Evolutionary conservation across 2,113 vertebrate genomes (phyloP).

Genomic region (Tachysurus vachellii): DNA sequence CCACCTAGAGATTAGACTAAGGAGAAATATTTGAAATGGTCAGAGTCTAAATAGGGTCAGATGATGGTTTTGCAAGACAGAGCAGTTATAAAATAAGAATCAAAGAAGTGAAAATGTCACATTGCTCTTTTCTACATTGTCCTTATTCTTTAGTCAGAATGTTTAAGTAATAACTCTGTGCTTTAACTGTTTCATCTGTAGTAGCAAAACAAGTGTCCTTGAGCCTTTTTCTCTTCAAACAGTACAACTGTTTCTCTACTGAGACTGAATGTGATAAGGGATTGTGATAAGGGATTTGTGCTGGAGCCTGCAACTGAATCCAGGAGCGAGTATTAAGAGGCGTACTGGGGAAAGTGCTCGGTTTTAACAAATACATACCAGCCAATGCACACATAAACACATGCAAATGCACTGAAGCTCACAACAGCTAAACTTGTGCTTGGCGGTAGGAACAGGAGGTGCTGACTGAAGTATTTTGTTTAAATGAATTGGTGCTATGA

Average conservation of each 20-base stretch:
- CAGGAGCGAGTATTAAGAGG: constrained; percentile 73
- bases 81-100: constrained; percentile 57
- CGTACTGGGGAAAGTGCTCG: constrained; percentile 28
- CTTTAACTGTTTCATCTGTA: neutral
- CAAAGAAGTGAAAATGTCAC: constrained; percentile 51
- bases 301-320: constrained; percentile 75
- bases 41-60: constrained; percentile 92
- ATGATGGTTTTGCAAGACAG: constrained; percentile 81
- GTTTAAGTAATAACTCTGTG: neutral
- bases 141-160: neutral
- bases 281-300: neutral
- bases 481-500: constrained; percentile 76
- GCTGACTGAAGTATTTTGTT: constrained; percentile 81
- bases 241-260: neutral
- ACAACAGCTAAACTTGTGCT: constrained; percentile 74
- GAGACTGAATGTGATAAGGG: constrained; percentile 5
- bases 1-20: constrained; percentile 93
- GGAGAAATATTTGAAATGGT: constrained; percentile 98
- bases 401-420: constrained; percentile 67
- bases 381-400: constrained; percentile 53
- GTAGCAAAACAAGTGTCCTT: neutral
- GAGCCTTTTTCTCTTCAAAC: neutral
- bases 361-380: constrained; percentile 53
- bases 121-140: neutral
- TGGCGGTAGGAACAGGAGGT: constrained; percentile 82